phyloP scores from a whole-genome alignment of 1,140 invertebrate species.

The Chironomus tepperi region DNA sequence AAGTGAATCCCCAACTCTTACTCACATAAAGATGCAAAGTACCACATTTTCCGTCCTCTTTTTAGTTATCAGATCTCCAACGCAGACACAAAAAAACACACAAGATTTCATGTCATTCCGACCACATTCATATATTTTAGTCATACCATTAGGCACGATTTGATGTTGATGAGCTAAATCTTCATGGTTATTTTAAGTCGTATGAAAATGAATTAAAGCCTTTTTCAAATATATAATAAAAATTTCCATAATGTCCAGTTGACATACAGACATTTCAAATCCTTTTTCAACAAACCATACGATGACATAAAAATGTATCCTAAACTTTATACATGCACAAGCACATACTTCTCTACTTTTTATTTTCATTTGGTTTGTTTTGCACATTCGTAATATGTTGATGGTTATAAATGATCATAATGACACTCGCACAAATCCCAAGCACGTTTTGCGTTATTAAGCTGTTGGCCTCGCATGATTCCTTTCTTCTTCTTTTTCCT shows the following conservation, averaged over 20 bases:
- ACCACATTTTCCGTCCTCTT: no score
- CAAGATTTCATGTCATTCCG: neutral
- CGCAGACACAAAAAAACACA: neutral
- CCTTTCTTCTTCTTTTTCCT: neutral
- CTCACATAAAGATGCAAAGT: no score
- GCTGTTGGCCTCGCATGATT: neutral
- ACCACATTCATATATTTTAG: neutral
- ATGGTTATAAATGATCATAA: neutral
- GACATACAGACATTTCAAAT: neutral
- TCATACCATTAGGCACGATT: neutral
- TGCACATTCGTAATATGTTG: neutral
- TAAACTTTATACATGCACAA: neutral
- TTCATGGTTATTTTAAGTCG: neutral
- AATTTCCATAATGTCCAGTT: no score
- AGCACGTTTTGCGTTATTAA: constrained; percentile 12
- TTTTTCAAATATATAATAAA: no score
- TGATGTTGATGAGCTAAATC: neutral
- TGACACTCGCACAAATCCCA: constrained; percentile 1
- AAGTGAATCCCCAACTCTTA: no score
- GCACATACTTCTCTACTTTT: neutral
- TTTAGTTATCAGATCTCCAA: no score
- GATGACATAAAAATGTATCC: neutral
- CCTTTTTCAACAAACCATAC: neutral
- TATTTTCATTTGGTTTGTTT: neutral
- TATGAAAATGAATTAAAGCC: neutral